Base-by-base conservation (phyloP, 2,797 vertebrate genomes). In the Heteromormyrus szaboi region DNA sequence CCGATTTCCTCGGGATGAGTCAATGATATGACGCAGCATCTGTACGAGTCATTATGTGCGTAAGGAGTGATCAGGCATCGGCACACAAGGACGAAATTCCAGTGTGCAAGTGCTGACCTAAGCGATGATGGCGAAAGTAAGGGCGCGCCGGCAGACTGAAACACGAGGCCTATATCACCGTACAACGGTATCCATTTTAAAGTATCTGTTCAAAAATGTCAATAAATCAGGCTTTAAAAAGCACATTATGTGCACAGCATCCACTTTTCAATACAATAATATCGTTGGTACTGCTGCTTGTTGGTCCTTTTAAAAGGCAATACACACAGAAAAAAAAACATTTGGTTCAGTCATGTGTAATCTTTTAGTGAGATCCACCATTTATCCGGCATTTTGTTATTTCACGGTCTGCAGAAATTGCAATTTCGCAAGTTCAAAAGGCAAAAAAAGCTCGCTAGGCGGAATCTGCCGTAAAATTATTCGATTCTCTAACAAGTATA, bases 361-460 rank as follows among this genome's bases (percentile, higher is more conserved):
- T n/a, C 41, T 7, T 83, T 83, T 48, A 44, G 76, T 46, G 44
- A n/a, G 29, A 83, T 46, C 41, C 37, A 46, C 33, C 44, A 53
- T 89, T 79, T 79, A 79, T 65, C n/a, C 51, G 53, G 50, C 44
- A 87, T 87, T 81, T 59, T 59, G 46, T 81, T 51, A 87, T 86
- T 89, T 89, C 68, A 87, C 51, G 14, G 86, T 87, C 68, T 59
- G 68, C 19, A 62, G 85, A 89, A 81, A 87, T 81, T 62, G 79
- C 89, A 41, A 51, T 81, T 76, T 59, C 44, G 22, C 53, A 33
- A 87, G 68, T 14, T 41, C 33, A 56, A 48, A 68, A 4, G 33
- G 72, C 41, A 54, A 59, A 86, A 86, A 51, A 83, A 87, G n/a
- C 6, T 4, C 53, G 68, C 41, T 87, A 53, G 22, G 50, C n/a